phyloP scores from a whole-genome alignment of 2,888 invertebrate genomes.

The Drosophila emarginata region DNA sequence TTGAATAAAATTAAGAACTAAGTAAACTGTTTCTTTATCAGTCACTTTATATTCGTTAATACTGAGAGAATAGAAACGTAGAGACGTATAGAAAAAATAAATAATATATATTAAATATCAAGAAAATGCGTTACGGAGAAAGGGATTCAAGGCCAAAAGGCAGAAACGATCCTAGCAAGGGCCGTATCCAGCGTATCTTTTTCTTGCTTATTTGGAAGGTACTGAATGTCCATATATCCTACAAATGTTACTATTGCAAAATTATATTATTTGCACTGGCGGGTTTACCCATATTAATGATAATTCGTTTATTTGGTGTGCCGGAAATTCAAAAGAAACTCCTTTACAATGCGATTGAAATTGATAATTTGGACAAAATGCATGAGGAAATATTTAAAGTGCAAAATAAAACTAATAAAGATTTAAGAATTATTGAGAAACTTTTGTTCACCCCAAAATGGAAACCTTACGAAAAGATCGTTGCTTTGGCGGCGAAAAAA shows the following conservation, averaged over 20 bases:
- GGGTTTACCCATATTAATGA: not conserved
- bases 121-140: not conserved
- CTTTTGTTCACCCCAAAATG: not conserved
- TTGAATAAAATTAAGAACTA: not conserved
- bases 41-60: not conserved
- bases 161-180: not conserved
- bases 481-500: not conserved
- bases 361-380: not conserved
- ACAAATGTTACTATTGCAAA: not conserved
- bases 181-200: not conserved
- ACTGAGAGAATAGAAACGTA: not conserved
- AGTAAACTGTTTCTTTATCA: not conserved
- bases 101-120: not conserved
- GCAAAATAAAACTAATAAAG: not conserved
- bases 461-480: not conserved
- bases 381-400: not conserved
- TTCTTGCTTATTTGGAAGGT: not conserved
- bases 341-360: not conserved
- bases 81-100: not conserved
- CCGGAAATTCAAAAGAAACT: not conserved
- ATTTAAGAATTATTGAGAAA: not conserved
- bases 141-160: not conserved
- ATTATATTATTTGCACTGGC: not conserved
- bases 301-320: not conserved
- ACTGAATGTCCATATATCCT: not conserved